These are phyloP conservation scores for Cotesia vestalis DNA, from an alignment of 1,140 invertebrate species.

Conservation along the genomic window DNA sequence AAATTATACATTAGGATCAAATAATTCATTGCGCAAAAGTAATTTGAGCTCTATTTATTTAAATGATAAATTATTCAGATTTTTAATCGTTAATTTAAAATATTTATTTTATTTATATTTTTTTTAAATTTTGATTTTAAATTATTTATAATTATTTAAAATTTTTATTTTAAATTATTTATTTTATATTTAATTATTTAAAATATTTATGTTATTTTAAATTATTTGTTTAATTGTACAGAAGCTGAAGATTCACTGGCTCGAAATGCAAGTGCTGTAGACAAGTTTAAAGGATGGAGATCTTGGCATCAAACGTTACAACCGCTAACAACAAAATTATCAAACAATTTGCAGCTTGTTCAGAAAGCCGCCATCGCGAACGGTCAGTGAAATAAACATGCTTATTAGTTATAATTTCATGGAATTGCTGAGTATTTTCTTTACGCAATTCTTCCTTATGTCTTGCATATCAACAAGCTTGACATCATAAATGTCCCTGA, in stretches of 20 bases:
- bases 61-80: slow-evolving; percentile 8
- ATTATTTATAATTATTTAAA: background rate
- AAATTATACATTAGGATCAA: slow-evolving; percentile 25
- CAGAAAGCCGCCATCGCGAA: slow-evolving; percentile 68
- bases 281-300: slow-evolving; percentile 49
- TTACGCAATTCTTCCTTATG: slow-evolving; percentile 1
- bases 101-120: background rate
- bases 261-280: slow-evolving; percentile 36
- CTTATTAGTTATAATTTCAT: slow-evolving; percentile 13
- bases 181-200: background rate
- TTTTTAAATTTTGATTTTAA: background rate
- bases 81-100: background rate
- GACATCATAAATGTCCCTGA: background rate
- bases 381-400: slow-evolving; percentile 57
- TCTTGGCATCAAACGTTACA: slow-evolving; percentile 49
- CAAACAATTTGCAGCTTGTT: slow-evolving; percentile 66
- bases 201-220: slow-evolving; percentile 11
- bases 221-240: slow-evolving; percentile 36
- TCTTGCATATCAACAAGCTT: slow-evolving; percentile 6
- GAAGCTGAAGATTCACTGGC: slow-evolving; percentile 48
- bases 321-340: slow-evolving; percentile 58
- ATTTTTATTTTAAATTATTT: too few relatives aligned
- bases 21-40: slow-evolving; percentile 46
- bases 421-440: slow-evolving; percentile 14
- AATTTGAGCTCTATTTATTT: slow-evolving; percentile 11